Conservation (phyloP, 2,113 vertebrate species). For the Excalfactoria chinensis region DNA sequence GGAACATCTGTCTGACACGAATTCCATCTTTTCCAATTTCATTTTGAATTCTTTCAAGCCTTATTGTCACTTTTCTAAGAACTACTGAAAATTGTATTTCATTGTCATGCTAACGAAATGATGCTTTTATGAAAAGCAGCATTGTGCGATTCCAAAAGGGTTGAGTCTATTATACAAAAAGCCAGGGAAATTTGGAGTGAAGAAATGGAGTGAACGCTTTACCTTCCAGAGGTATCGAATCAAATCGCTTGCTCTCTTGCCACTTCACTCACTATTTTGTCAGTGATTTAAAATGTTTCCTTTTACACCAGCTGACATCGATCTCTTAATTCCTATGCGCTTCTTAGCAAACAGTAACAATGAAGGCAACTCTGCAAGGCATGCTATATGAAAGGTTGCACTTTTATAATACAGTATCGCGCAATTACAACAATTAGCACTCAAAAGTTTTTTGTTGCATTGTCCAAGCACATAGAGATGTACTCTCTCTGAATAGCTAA, state of each 20-base stretch:
- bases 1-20: constrained; percentile 45
- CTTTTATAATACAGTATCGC: not conserved
- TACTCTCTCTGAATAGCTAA: not conserved
- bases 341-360: not conserved
- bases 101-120: constrained; percentile 55
- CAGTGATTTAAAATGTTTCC: not conserved
- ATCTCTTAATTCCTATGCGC: not conserved
- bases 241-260: not conserved
- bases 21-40: constrained; percentile 47
- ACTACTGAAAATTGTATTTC: constrained; percentile 58
- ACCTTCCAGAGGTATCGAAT: not conserved
- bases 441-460: not conserved
- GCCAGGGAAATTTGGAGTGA: not conserved
- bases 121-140: constrained; percentile 35
- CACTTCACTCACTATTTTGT: not conserved
- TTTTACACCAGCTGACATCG: not conserved
- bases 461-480: not conserved
- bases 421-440: not conserved
- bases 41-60: constrained; percentile 54
- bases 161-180: constrained; percentile 6
- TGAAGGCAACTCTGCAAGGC: not conserved
- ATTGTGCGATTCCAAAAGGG: not conserved
- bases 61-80: constrained; percentile 45
- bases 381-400: not conserved
- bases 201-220: not conserved